Base-by-base conservation (phyloP, 2,888 invertebrate species). In the Lagria hirta region DNA sequence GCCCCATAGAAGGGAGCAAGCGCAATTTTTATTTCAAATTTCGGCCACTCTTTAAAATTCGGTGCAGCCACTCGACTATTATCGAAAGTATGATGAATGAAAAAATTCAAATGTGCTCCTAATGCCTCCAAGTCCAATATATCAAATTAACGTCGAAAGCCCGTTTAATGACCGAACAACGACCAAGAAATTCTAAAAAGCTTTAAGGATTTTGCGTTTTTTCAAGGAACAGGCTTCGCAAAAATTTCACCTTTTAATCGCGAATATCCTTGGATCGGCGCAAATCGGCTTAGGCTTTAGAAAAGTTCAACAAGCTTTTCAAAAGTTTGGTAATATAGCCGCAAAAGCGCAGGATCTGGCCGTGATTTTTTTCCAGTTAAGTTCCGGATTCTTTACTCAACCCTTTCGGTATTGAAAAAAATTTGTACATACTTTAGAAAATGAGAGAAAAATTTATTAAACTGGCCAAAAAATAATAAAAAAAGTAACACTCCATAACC, bases 81-180 rank as follows among this genome's bases (percentile, higher is more conserved):
- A 61, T 58, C 56, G 60, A 47, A 60, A 61, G 55, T 55, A 61
- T 56, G 61, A 62, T 61, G 54, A 59, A 62, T 63, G 59, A 60
- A 63, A 63, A 62, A 62, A 55, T 48, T 43, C 32, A 28, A 38
- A 33, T 37, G 22, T 34, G 29, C 42, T 23, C 35, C 27, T 41
- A 41, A 38, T 29, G 20, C 38, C 34, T 16, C 21, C 41, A 47
- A 45, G 48, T 51, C 45, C 51, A 48, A 57, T 56, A 57, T 57
- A 49, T 47, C 45, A 49, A 47, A 49, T 49, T 49, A 49, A 33
- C 26, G 36, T n/a, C 20, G 22, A 18, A 37, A 32, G 32, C 23
- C n/a, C 22, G 29, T 14, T 34, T 43, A 43, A 43, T 35, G 42
- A 30, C 42, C 29, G 42, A 35, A 43, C 34, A 37, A 43, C 38